phyloP scores from a whole-genome alignment of 2,797 vertebrate genomes.

The Gephyroberyx darwinii region DNA sequence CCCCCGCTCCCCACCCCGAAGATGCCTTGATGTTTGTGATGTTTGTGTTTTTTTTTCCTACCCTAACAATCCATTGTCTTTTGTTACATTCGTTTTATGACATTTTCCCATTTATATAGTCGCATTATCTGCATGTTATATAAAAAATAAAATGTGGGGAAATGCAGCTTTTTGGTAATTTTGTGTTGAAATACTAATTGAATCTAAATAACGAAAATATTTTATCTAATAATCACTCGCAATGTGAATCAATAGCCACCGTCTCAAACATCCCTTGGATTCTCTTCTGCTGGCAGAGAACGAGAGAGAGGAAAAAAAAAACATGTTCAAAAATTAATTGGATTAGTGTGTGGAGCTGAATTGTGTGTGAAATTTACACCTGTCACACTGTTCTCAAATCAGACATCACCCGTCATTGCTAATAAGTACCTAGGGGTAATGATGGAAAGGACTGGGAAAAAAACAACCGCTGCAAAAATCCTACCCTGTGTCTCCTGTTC shows the following conservation, averaged over 20 bases:
- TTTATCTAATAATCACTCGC: not conserved
- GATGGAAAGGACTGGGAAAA: constrained; percentile 39
- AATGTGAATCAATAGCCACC: not conserved
- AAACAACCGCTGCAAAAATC: constrained; percentile 51
- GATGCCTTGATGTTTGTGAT: constrained; percentile 45
- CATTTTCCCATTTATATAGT: not conserved
- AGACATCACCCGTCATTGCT: constrained; percentile 67
- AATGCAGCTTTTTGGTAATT: not conserved
- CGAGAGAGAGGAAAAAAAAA: constrained; percentile 32
- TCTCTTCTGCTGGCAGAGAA: constrained; percentile 28
- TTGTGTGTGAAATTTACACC: constrained; percentile 79
- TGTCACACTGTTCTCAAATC: constrained; percentile 73
- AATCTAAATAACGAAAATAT: no score
- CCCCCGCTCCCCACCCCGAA: constrained; percentile 45
- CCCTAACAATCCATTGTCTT: constrained; percentile 21
- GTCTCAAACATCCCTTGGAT: constrained; percentile 7
- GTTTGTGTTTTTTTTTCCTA: constrained; percentile 24
- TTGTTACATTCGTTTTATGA: not conserved
- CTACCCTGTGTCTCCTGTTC: not conserved
- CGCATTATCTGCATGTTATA: not conserved
- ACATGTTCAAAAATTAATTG: constrained; percentile 76
- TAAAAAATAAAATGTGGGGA: not conserved
- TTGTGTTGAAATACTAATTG: no score
- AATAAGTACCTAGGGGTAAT: constrained; percentile 70
- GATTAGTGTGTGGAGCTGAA: constrained; percentile 70